Evolutionary conservation across 2,113 vertebrate species (phyloP), one percentile per base, ranked within the genome.

Genomic region (Microtus montanus): DNA sequence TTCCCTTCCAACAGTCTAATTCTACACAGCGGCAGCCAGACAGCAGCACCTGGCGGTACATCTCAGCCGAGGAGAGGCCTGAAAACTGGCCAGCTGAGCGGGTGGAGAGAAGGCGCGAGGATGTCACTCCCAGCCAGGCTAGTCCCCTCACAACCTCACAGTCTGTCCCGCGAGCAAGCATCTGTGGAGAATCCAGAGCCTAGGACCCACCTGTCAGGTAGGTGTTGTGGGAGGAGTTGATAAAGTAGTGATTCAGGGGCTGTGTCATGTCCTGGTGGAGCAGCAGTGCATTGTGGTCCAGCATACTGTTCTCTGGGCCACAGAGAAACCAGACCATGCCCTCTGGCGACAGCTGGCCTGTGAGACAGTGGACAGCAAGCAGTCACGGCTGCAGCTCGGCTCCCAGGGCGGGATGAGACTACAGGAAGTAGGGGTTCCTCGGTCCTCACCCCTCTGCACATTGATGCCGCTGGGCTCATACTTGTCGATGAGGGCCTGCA

Each of bases 171-270:
- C 6, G 2, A 12, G 61, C 61, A 19, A 93, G 7, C 12, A 35
- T 82, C 80, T 24, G 1, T 0, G 5, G 58, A 64, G 26, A 47
- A 64, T 64, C 64, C 47, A 15, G 44, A n/a, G 82, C n/a, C 49
- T 15, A 14, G 86, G 28, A 71, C 96, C 61, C 97, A 99, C 99
- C 99, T 98, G 99, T 99, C 90, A 99, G 98, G 89, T 99, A 99
- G 0, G 99, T 99, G 98, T 99, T 99, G 98, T 99, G 99, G 10
- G 99, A 99, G 3, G 99, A 99, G 73, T 99, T 99, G 98, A 99
- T 98, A 96, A 99, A 99, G 98, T 99, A 99, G 97, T 99, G 99
- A 0, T 99, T 99, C 91, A 99, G 96, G 0, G 99, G 99, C 89
- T 99, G 99, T 2, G 95, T 99, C 99, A 99, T 99, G 97, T 99